A percentile compares a stretch with the other conserved stretches of the same genome.
These are phyloP conservation scores for Grallaria varia DNA, from an alignment of 2,113 vertebrate genomes.

Conservation along the genomic window DNA sequence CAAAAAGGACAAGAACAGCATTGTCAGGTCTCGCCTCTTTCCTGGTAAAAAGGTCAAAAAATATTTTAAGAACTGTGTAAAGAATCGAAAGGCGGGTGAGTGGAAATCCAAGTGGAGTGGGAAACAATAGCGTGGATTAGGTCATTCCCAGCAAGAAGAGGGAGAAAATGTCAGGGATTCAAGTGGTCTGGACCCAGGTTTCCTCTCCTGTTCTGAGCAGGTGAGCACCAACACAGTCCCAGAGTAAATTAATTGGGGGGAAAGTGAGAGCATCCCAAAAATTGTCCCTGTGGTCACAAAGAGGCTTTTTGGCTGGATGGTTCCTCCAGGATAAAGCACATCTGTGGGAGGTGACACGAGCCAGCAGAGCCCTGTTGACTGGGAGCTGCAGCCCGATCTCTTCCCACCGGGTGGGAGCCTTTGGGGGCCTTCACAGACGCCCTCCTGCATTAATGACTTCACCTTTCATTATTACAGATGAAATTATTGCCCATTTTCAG, in stretches of 20 bases:
- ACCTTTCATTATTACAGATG: background rate
- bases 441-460: background rate
- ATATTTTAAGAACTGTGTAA: background rate
- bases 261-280: background rate
- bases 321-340: background rate
- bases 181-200: background rate
- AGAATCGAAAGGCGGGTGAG: constrained; percentile 28
- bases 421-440: background rate
- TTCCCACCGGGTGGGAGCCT: background rate
- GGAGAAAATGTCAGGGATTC: background rate
- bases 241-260: background rate
- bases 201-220: background rate
- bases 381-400: background rate
- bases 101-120: constrained; percentile 20
- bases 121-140: constrained; percentile 34
- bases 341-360: rapidly evolving
- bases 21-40: background rate
- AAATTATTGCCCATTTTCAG: background rate
- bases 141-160: background rate
- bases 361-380: background rate
- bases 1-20: background rate
- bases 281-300: background rate
- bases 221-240: background rate
- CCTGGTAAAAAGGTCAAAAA: background rate
- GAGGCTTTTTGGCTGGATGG: background rate